Percentiles rank a stretch among this genome's conserved stretches.
phyloP scores from a whole-genome alignment of 2,113 vertebrate species.

The Amblyornis subalaris region DNA sequence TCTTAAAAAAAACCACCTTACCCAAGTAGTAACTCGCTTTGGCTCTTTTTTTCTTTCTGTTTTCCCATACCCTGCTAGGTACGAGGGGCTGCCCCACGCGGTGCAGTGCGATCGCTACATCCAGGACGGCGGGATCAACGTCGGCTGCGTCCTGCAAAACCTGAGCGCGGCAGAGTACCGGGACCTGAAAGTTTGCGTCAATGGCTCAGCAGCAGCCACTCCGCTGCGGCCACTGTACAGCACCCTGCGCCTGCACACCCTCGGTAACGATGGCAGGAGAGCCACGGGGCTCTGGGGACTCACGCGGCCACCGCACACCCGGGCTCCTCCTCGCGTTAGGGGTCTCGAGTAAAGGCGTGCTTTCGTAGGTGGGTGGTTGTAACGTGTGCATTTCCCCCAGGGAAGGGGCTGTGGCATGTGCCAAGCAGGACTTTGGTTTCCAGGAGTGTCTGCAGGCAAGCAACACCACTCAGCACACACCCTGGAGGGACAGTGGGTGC shows the following conservation, averaged over 20 bases:
- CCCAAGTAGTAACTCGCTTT: neutral
- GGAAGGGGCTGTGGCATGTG: neutral
- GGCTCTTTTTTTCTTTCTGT: neutral
- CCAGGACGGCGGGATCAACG: neutral
- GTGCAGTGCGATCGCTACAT: slow-evolving; percentile 76
- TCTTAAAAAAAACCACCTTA: neutral
- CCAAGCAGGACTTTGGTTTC: neutral
- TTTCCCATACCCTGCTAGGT: slow-evolving; percentile 63
- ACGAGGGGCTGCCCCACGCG: slow-evolving; percentile 63
- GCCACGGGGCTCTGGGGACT: neutral
- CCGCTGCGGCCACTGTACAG: slow-evolving; percentile 64
- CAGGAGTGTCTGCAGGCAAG: neutral
- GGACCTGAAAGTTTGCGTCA: slow-evolving; percentile 84
- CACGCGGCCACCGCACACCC: accelerated
- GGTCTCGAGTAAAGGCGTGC: accelerated
- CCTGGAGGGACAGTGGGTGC: neutral
- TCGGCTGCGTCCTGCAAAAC: slow-evolving; percentile 73
- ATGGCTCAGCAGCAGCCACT: slow-evolving; percentile 68
- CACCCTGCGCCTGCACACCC: slow-evolving; percentile 81
- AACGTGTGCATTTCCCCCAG: accelerated
- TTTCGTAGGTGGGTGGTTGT: neutral
- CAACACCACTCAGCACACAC: neutral
- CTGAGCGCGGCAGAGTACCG: slow-evolving; percentile 74
- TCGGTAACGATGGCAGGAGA: slow-evolving; percentile 63
- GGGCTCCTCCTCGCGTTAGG: accelerated